Conservation (phyloP, 2,113 vertebrate species). For the Eublepharis macularius region DNA sequence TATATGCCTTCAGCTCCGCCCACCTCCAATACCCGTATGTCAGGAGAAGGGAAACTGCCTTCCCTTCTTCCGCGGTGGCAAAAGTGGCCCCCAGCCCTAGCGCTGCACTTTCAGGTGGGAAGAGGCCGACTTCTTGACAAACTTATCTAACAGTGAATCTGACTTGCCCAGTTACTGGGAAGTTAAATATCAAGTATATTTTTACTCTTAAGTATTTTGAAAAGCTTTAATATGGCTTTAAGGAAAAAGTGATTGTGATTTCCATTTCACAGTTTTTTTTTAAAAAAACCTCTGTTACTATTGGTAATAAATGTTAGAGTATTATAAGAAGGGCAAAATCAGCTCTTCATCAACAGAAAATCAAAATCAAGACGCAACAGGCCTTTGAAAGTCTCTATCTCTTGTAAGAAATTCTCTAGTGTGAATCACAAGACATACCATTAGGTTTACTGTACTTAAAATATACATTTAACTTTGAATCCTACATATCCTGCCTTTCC, state of each 20-base stretch:
- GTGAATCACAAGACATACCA: background rate
- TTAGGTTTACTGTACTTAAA: no score
- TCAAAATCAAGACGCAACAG: background rate
- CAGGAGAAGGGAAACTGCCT: no score
- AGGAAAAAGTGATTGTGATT: background rate
- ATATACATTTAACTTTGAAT: no score
- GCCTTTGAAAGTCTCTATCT: background rate
- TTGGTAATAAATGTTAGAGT: background rate
- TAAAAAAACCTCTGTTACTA: background rate
- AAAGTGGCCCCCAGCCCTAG: no score
- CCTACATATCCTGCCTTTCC: background rate
- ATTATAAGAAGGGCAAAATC: background rate
- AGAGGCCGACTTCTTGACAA: no score
- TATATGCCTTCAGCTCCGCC: no score
- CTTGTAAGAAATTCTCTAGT: background rate
- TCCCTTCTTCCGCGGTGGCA: no score
- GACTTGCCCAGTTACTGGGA: background rate
- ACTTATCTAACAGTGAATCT: background rate
- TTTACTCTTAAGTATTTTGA: background rate
- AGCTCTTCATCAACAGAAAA: background rate
- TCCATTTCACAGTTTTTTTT: background rate
- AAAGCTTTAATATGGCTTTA: background rate
- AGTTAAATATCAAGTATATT: slow-evolving; percentile 22
- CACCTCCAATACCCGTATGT: no score
- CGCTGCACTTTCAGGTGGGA: no score